Conservation (phyloP, 2,888 invertebrate genomes). For the Thumatha senex region DNA sequence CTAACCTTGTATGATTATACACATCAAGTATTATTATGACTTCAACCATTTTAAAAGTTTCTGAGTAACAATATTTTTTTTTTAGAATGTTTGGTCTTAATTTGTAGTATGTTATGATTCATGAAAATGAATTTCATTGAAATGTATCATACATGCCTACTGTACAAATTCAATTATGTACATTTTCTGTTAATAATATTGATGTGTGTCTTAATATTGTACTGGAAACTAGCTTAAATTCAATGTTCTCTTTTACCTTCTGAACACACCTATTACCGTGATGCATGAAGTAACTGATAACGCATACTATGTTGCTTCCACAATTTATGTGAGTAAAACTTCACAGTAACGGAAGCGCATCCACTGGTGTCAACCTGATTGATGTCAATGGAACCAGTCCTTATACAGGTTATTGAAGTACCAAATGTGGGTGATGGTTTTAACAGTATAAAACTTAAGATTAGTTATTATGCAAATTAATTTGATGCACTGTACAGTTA, state of each 20-base stretch:
- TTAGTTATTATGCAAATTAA: constrained; percentile 23
- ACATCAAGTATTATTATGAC: constrained; percentile 22
- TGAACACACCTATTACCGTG: neutral
- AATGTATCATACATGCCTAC: too few relatives aligned
- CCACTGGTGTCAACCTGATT: too few relatives aligned
- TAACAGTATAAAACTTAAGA: constrained; percentile 32
- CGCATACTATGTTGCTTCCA: too few relatives aligned
- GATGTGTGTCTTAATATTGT: neutral
- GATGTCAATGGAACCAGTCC: constrained; percentile 29
- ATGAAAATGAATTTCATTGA: too few relatives aligned
- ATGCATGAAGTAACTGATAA: neutral
- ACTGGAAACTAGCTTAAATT: neutral
- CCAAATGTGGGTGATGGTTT: constrained; percentile 39
- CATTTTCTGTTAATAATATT: neutral
- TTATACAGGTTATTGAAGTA: constrained; percentile 29
- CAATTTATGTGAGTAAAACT: too few relatives aligned
- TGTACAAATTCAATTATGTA: too few relatives aligned
- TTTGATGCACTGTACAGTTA: constrained; percentile 26
- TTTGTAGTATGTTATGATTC: neutral
- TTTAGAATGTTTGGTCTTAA: neutral
- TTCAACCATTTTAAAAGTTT: constrained; percentile 18
- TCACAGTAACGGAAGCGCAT: too few relatives aligned
- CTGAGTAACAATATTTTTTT: neutral
- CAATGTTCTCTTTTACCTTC: neutral
- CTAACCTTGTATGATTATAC: constrained; percentile 24